Conservation (phyloP, 1,140 invertebrate genomes). For the Drosophila littoralis region DNA sequence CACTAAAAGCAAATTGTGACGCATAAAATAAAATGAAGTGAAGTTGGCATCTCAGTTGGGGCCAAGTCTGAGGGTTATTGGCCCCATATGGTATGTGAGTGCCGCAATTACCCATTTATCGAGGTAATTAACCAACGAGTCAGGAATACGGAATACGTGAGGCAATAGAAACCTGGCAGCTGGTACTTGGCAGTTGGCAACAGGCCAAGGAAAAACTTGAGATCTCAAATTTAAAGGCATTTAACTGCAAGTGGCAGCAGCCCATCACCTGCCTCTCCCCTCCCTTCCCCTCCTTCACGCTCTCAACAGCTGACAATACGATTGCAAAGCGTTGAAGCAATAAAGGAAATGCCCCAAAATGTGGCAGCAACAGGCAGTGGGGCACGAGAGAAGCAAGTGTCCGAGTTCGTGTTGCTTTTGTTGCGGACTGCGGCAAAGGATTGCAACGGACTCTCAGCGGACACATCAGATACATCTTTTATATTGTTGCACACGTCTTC, state of each 20-base stretch:
- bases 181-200: constrained; percentile 30
- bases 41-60: constrained; percentile 5
- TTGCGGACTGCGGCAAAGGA: constrained; percentile 30
- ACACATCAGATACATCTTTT: constrained; percentile 37
- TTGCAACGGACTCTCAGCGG: constrained; percentile 25
- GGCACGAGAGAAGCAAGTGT: constrained; percentile 15
- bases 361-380: constrained; percentile 45
- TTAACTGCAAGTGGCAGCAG: constrained; percentile 41
- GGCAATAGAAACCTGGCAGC: constrained; percentile 34
- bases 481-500: constrained; percentile 35
- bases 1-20: constrained; percentile 45
- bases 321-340: constrained; percentile 38
- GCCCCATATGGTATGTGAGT: constrained; percentile 30
- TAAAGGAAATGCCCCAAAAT: constrained; percentile 48
- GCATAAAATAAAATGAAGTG: constrained; percentile 55
- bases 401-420: constrained; percentile 28
- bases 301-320: constrained; percentile 19
- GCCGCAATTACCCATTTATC: constrained; percentile 67
- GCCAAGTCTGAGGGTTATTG: constrained; percentile 6
- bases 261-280: too few relatives aligned
- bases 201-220: neutral
- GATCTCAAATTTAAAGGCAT: constrained; percentile 43
- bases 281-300: neutral
- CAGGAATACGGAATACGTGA: constrained; percentile 47
- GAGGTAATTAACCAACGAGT: constrained; percentile 66